Conservation (phyloP, 2,113 vertebrate genomes). For the Lasiurus borealis region DNA sequence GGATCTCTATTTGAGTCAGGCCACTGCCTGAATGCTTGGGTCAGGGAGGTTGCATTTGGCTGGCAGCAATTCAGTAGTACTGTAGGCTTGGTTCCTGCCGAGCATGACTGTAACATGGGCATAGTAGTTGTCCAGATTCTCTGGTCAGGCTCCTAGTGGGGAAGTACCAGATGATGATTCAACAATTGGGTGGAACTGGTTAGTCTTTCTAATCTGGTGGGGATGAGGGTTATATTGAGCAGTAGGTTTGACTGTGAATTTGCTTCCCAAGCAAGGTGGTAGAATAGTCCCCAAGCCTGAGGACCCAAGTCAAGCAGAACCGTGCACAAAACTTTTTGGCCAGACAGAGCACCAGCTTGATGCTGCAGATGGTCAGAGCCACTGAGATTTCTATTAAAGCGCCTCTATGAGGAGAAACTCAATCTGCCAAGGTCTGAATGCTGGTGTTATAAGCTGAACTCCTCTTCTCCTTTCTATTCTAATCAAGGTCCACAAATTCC, state of each 20-base stretch:
- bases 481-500: not conserved
- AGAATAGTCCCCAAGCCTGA: not conserved
- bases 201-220: not conserved
- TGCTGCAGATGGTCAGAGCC: not conserved
- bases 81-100: not conserved
- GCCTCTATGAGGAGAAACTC: not conserved
- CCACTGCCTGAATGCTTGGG: not conserved
- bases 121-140: not conserved
- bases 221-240: not conserved
- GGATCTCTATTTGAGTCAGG: not conserved
- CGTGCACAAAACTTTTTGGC: not conserved
- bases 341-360: not conserved
- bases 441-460: not conserved
- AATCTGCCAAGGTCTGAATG: too few species aligned
- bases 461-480: not conserved
- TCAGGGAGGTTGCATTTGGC: not conserved
- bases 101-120: not conserved
- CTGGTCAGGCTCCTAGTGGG: not conserved
- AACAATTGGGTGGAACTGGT: not conserved
- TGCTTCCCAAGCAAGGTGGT: not conserved
- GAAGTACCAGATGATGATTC: not conserved
- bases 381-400: not conserved
- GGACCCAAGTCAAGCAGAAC: not conserved
- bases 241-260: not conserved
- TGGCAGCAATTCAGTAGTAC: not conserved